These are phyloP conservation scores for Sander vitreus DNA, from an alignment of 2,113 vertebrate genomes.

Conservation along the genomic window DNA sequence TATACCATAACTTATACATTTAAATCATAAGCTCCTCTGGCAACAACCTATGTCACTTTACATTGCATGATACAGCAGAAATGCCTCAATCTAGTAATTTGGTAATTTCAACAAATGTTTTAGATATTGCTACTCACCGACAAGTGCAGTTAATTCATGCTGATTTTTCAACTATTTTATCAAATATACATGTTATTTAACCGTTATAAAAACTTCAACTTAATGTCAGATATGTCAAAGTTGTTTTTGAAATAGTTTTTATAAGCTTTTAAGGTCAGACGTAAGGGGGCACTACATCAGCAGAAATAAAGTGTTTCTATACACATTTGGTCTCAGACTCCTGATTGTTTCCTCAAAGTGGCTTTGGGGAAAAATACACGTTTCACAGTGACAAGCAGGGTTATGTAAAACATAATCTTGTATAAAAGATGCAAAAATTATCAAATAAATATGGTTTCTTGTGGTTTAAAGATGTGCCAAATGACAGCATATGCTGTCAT, in stretches of 20 bases:
- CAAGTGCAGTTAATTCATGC: background rate
- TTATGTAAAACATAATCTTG: background rate
- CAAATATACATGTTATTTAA: background rate
- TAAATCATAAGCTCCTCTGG: background rate
- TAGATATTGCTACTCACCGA: background rate
- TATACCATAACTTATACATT: background rate
- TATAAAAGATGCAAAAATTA: background rate
- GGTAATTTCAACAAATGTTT: background rate
- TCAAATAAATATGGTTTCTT: background rate
- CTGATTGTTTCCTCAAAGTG: background rate
- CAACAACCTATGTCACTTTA: background rate
- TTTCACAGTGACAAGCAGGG: background rate
- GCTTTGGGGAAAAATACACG: background rate
- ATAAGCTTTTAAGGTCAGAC: conserved; percentile 10
- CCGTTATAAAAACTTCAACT: background rate
- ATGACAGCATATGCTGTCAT: background rate
- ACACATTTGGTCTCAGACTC: background rate
- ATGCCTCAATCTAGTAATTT: background rate
- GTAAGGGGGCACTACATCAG: conserved; percentile 17
- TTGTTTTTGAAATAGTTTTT: background rate
- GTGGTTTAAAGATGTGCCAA: background rate
- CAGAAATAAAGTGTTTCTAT: background rate
- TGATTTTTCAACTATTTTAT: background rate
- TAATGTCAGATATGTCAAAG: background rate
- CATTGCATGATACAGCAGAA: background rate